phyloP scores from a whole-genome alignment of 2,797 vertebrate species.

The Sebastes hopkinsi region DNA sequence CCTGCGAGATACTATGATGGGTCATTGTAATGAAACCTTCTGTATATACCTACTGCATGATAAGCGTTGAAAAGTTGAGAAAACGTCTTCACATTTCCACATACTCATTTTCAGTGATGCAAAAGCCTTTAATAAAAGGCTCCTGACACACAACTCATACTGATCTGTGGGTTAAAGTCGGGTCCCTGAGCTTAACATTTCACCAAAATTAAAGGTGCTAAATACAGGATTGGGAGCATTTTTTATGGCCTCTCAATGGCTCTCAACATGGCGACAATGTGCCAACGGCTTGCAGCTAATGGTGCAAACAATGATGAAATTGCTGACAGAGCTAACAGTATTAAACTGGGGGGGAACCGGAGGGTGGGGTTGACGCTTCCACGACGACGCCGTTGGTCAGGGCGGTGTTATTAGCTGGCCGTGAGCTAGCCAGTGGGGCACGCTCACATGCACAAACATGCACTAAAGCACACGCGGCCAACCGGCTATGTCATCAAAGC shows the following conservation, averaged over 20 bases:
- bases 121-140: constrained; percentile 9
- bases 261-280: neutral
- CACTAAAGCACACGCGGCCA: too few species aligned
- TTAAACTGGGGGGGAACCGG: too few species aligned
- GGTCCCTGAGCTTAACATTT: neutral
- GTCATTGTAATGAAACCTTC: neutral
- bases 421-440: too few species aligned
- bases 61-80: neutral
- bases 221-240: neutral
- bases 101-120: neutral
- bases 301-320: too few species aligned
- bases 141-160: neutral
- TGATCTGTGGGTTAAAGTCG: neutral
- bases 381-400: too few species aligned
- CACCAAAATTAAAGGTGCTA: neutral
- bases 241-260: neutral
- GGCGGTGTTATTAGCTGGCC: too few species aligned
- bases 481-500: too few species aligned
- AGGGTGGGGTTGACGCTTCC: fast-evolving
- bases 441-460: too few species aligned
- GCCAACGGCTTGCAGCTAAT: too few species aligned
- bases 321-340: too few species aligned
- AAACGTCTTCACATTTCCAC: neutral
- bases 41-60: neutral
- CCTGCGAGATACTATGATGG: neutral